These are phyloP conservation scores for Oscheius sp. DNA, from an alignment of 2,888 invertebrate genomes.

Conservation along the genomic window DNA sequence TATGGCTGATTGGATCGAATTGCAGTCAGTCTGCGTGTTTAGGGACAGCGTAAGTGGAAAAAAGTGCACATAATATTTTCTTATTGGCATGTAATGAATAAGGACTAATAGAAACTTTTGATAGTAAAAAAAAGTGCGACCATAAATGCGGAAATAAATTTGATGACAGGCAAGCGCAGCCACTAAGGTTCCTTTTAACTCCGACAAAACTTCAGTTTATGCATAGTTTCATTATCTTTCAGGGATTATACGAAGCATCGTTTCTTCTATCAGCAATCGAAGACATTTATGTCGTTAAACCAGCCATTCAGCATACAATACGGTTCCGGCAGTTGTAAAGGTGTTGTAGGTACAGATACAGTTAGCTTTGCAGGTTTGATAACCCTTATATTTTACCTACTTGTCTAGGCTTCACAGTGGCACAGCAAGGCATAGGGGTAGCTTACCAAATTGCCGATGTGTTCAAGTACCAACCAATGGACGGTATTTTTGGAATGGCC, in stretches of 20 bases:
- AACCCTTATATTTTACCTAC: not conserved
- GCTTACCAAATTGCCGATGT: slow-evolving; percentile 56
- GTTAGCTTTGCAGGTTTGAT: slow-evolving; percentile 51
- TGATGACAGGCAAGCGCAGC: not conserved
- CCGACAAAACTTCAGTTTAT: too few species aligned
- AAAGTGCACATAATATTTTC: too few species aligned
- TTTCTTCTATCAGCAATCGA: slow-evolving; percentile 60
- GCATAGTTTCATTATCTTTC: too few species aligned
- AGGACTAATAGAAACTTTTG: too few species aligned
- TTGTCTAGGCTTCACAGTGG: slow-evolving; percentile 12
- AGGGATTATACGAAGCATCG: slow-evolving; percentile 57
- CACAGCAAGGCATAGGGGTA: slow-evolving; percentile 59
- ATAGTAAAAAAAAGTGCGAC: too few species aligned
- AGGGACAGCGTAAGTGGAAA: slow-evolving; percentile 26
- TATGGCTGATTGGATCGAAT: slow-evolving; percentile 61
- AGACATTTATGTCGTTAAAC: slow-evolving; percentile 51
- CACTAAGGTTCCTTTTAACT: too few species aligned
- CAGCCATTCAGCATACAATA: slow-evolving; percentile 61
- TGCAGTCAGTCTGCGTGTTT: slow-evolving; percentile 46
- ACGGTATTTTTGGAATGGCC: slow-evolving; percentile 68
- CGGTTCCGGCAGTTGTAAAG: slow-evolving; percentile 64
- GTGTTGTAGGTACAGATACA: slow-evolving; percentile 59
- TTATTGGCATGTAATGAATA: too few species aligned
- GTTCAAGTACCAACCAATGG: slow-evolving; percentile 64
- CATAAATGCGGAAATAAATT: too few species aligned